A percentile compares a stretch with the other conserved stretches of the same genome.
Evolutionary conservation across 2,888 invertebrate genomes (phyloP).

Genomic region (Dryocosmus kuriphilus): DNA sequence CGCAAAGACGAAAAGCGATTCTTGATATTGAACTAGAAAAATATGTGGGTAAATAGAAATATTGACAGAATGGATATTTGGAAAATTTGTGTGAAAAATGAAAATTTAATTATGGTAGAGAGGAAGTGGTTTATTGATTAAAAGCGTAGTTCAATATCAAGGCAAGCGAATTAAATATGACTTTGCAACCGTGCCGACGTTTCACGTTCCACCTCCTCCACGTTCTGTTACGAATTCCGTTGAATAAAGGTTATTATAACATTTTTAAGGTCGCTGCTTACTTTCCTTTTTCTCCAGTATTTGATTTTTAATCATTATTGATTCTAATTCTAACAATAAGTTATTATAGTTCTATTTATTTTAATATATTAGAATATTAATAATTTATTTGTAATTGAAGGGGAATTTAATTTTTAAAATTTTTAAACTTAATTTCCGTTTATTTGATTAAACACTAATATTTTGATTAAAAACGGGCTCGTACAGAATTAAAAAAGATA

Average conservation of each 20-base stretch:
- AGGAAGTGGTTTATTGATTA: conserved; percentile 4
- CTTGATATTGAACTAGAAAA: conserved; percentile 32
- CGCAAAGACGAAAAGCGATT: conserved; percentile 10
- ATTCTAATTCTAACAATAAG: no score
- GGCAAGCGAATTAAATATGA: conserved; percentile 21
- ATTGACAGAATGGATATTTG: background rate
- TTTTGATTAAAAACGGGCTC: no score
- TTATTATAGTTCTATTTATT: no score
- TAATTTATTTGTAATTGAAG: no score
- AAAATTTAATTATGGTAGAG: background rate
- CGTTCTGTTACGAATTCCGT: conserved; percentile 71
- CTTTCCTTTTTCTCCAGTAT: background rate
- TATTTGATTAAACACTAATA: no score
- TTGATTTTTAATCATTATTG: background rate
- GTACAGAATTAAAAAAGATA: no score
- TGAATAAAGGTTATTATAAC: conserved; percentile 71
- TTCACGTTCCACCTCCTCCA: conserved; percentile 62
- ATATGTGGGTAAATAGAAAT: background rate
- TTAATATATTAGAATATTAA: no score
- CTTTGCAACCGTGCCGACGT: conserved; percentile 54
- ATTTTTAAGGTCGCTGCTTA: conserved; percentile 53
- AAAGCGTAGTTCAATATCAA: conserved; percentile 32
- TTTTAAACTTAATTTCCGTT: no score
- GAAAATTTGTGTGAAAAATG: background rate
- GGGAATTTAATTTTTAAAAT: no score